Percentiles rank a stretch among this genome's conserved stretches.
phyloP scores from a whole-genome alignment of 2,797 vertebrate genomes.

The Clarias laeviceps region DNA sequence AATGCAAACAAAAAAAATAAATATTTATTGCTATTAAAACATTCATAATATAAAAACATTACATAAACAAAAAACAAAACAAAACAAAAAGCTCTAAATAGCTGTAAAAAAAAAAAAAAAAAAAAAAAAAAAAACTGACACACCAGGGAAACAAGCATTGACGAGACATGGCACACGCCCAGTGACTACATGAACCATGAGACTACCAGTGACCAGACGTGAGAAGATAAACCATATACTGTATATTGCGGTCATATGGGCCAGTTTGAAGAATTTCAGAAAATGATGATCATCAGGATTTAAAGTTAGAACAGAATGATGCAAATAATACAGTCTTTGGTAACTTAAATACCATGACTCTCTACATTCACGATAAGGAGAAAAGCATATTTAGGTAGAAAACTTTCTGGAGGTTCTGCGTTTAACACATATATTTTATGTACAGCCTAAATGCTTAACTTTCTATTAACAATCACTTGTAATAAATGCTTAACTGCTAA shows the following conservation, averaged over 20 bases:
- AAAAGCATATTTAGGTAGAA: not conserved
- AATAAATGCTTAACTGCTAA: not conserved
- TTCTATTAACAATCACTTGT: not conserved
- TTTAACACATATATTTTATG: not conserved
- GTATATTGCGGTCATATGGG: not conserved
- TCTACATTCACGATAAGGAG: not conserved
- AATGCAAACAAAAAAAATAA: no score
- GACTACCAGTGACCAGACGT: no score
- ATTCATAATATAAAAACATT: no score
- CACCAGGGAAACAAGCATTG: no score
- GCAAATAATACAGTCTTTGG: not conserved
- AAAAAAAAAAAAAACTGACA: no score
- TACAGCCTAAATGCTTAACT: not conserved
- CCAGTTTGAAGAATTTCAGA: not conserved
- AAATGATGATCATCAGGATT: not conserved
- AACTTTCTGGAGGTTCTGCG: not conserved
- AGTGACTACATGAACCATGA: no score
- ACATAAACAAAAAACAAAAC: no score
- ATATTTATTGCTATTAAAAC: no score
- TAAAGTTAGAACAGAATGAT: not conserved
- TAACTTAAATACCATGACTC: not conserved
- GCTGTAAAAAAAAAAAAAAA: no score
- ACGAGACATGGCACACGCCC: no score
- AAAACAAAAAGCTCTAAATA: no score
- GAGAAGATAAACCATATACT: not conserved